Base-by-base conservation (phyloP, 2,797 vertebrate genomes). In the Anguilla megastoma region DNA sequence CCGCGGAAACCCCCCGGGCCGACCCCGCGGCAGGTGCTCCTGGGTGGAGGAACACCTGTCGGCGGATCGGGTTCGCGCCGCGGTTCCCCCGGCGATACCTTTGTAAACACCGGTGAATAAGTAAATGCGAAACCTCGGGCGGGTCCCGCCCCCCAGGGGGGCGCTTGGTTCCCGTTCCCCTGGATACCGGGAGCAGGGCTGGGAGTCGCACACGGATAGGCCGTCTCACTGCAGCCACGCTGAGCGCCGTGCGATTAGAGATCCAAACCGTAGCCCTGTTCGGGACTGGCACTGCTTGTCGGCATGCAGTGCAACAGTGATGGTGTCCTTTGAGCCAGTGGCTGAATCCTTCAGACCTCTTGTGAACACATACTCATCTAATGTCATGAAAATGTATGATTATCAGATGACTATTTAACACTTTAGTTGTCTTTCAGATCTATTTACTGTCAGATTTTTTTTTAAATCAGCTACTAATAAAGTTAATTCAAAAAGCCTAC, bases 31-130 rank as follows among this genome's bases (percentile, higher is more conserved):
- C 96, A 96, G 96, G 96, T 95, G 96, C 94, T 96, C 94, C 89
- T 92, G 95, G 96, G 95, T 90, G 95, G 96, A 96, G 95, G 91
- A 71, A 92, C 97, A 96, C 97, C 97, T 97, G 95, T 95, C 93
- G 92, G 89, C 94, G 95, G 95, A 95, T 93, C 95, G 92, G 89
- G 94, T 95, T 96, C 92, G 94, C 94, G 92, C 95, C 91, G 87
- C 89, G 18, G 92, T 97, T 95, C 95, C 94, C 85, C 89, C 92
- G 94, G 94, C 86, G 90, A 94, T 92, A 88, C 92, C 93, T 90
- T 90, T 89, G 90, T 86, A 85, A 94, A 71, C 93, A 92, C 8
- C 89, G 91, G 91, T 92, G 94, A 95, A 94, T 92, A 95, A 93
- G 90, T 66, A 85, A 85, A 90, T 80, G 85, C 87, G 71, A 27